Conservation (phyloP, 2,113 vertebrate genomes). For the Petroica traversi region DNA sequence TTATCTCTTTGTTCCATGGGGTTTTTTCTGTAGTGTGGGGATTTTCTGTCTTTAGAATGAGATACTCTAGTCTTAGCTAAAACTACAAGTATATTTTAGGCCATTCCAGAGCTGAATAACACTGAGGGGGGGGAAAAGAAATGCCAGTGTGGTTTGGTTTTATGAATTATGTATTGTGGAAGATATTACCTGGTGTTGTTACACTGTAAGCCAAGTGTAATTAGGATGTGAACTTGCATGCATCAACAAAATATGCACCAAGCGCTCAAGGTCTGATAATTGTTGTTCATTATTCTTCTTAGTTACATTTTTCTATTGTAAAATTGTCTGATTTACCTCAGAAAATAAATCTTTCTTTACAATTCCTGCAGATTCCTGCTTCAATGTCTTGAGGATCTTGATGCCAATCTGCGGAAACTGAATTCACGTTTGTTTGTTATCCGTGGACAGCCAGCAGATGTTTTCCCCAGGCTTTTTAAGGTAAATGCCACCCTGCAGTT, state of each 20-base stretch:
- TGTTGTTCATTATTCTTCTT: neutral
- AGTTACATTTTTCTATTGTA: neutral
- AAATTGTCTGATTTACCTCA: neutral
- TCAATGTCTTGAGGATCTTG: constrained; percentile 93
- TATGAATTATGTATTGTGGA: neutral
- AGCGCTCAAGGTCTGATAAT: neutral
- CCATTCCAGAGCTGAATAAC: neutral
- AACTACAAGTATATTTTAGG: neutral
- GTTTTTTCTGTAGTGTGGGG: neutral
- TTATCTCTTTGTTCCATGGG: neutral
- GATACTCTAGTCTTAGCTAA: neutral
- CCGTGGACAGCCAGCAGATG: constrained; percentile 93
- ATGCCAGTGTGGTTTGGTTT: neutral
- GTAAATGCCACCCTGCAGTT: constrained; percentile 61
- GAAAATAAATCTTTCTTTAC: neutral
- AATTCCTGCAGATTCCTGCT: constrained; percentile 85
- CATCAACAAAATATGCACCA: neutral
- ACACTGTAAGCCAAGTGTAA: neutral
- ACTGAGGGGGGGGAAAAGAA: neutral
- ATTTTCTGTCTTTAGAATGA: neutral
- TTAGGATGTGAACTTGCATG: neutral
- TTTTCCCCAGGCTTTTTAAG: constrained; percentile 96
- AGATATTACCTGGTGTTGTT: neutral
- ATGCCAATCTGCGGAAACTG: constrained; percentile 90
- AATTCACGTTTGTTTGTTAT: constrained; percentile 95